Percentiles rank a stretch among this genome's conserved stretches.
phyloP scores from a whole-genome alignment of 2,113 vertebrate genomes.

The Lamprotornis superbus region DNA sequence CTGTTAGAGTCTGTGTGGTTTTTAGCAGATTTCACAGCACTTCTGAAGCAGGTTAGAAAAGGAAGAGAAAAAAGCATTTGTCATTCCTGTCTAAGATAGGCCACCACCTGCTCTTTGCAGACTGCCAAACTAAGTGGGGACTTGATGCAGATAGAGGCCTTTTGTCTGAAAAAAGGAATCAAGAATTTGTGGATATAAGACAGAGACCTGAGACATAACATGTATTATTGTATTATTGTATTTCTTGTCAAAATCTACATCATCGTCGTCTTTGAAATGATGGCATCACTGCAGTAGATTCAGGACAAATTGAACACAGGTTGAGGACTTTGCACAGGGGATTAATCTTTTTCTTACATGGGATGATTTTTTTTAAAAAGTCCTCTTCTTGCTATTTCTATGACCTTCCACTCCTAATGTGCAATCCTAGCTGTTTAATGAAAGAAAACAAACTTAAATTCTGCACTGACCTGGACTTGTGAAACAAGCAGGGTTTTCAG shows the following conservation, averaged over 20 bases:
- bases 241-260: background rate
- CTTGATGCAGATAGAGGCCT: background rate
- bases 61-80: background rate
- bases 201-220: background rate
- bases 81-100: background rate
- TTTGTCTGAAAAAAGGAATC: background rate
- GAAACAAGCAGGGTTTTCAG: background rate
- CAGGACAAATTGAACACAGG: background rate
- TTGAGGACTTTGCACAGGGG: background rate
- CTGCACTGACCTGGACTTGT: background rate
- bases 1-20: background rate
- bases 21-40: background rate
- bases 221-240: fast-evolving
- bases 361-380: background rate
- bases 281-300: background rate
- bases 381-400: background rate
- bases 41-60: background rate
- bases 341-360: background rate
- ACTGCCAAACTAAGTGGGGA: background rate
- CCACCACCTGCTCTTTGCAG: background rate
- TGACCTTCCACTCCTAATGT: background rate
- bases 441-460: slow-evolving; percentile 16
- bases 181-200: background rate
- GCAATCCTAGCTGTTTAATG: background rate
- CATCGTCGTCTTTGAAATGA: background rate